Percentiles rank a stretch among this genome's conserved stretches.
Evolutionary conservation across 2,797 vertebrate species (phyloP).

Genomic region (Potorous gilbertii): DNA sequence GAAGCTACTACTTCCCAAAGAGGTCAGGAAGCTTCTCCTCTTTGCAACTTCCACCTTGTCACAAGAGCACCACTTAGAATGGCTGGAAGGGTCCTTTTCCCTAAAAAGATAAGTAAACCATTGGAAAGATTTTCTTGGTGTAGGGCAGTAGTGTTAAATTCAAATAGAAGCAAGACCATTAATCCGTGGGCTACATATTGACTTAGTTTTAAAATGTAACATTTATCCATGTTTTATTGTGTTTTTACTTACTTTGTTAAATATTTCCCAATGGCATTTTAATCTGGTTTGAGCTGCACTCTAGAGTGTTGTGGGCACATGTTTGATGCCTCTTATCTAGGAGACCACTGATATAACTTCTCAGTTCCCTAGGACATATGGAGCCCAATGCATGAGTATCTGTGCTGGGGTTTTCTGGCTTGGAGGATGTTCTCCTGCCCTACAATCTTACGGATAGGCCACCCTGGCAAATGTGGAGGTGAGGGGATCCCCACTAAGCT

Average conservation of each 20-base stretch:
- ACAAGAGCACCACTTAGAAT: not conserved
- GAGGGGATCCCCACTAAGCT: not conserved
- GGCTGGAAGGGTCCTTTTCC: not conserved
- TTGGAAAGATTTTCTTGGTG: not conserved
- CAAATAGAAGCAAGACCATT: not conserved
- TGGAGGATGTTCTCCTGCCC: not conserved
- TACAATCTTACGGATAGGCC: not conserved
- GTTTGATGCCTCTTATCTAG: not conserved
- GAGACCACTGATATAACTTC: not conserved
- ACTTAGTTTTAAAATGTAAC: not conserved
- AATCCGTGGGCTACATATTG: not conserved
- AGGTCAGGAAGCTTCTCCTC: not conserved
- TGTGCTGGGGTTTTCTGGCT: not conserved
- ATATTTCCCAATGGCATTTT: not conserved
- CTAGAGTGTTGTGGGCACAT: not conserved
- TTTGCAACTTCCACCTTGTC: not conserved
- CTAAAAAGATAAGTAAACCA: not conserved
- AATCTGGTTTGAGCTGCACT: not conserved
- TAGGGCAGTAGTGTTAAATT: not conserved
- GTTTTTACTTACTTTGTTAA: not conserved
- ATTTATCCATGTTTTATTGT: not conserved
- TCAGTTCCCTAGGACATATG: not conserved
- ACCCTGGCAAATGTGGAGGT: not conserved
- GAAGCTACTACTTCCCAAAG: not conserved
- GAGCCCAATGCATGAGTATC: not conserved